These are phyloP conservation scores for Drosophila carrolli DNA, from an alignment of 1,140 invertebrate species.

Conservation along the genomic window DNA sequence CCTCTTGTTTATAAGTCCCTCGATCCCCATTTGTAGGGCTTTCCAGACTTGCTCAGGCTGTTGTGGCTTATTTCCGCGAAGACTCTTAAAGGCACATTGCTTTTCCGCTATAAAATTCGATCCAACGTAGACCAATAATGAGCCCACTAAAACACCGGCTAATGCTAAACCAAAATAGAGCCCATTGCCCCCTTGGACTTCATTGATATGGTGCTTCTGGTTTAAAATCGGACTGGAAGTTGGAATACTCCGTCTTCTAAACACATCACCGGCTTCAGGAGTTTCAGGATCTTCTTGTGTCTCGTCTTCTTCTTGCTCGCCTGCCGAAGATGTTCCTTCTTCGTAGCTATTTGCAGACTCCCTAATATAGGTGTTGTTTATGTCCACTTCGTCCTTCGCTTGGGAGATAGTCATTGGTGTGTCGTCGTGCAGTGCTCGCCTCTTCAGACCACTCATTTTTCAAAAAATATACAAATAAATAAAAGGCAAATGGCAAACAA, in stretches of 20 bases:
- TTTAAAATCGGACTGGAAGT: neutral
- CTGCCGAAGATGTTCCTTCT: slow-evolving; percentile 26
- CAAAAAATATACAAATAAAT: neutral
- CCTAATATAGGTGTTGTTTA: neutral
- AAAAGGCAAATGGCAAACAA: neutral
- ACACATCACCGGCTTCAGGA: neutral
- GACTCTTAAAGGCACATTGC: slow-evolving; percentile 32
- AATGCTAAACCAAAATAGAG: neutral
- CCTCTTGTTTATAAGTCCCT: slow-evolving; percentile 63
- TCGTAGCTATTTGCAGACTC: slow-evolving; percentile 5
- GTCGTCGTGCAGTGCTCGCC: slow-evolving; percentile 2
- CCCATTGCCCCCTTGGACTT: neutral
- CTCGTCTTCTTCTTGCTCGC: slow-evolving; percentile 8
- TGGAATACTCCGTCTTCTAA: slow-evolving; percentile 1
- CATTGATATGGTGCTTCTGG: neutral
- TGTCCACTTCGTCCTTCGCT: slow-evolving; percentile 1
- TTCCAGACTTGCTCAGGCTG: slow-evolving; percentile 55
- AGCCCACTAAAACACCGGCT: slow-evolving; percentile 4
- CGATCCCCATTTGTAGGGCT: slow-evolving; percentile 51
- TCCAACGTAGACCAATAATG: neutral
- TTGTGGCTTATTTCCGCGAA: slow-evolving; percentile 17
- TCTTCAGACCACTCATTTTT: slow-evolving; percentile 6
- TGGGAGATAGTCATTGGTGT: neutral
- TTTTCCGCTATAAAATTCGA: slow-evolving; percentile 16
- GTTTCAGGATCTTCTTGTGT: neutral